A percentile compares a stretch with the other conserved stretches of the same genome.
Conservation (phyloP, 1,140 invertebrate species). For the Drosophila leontia region DNA sequence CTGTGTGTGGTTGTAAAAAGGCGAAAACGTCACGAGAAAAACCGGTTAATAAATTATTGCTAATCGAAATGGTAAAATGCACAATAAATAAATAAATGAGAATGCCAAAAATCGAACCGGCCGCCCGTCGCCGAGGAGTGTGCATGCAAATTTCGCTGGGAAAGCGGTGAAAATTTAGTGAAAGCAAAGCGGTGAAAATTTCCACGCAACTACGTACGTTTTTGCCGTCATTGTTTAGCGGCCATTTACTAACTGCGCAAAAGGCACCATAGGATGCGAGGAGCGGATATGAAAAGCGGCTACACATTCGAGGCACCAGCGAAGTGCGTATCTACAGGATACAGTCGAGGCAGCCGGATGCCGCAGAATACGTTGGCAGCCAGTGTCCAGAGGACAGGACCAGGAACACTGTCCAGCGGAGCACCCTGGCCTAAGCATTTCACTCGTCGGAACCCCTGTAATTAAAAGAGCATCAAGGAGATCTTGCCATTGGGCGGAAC, state of each 20-base stretch:
- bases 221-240: conserved; percentile 50
- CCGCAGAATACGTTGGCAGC: not conserved
- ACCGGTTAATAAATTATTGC: conserved; percentile 84
- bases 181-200: conserved; percentile 68
- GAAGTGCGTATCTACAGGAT: conserved; percentile 22
- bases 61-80: conserved; percentile 71
- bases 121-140: conserved; percentile 8
- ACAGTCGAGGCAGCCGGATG: conserved; percentile 21
- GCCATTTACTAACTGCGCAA: conserved; percentile 80
- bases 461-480: conserved; percentile 44
- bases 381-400: not conserved
- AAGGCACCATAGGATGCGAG: conserved; percentile 46
- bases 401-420: conserved; percentile 34
- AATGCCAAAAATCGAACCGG: conserved; percentile 43
- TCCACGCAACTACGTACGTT: conserved; percentile 50
- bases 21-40: conserved; percentile 81
- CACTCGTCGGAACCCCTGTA: conserved; percentile 22
- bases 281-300: conserved; percentile 45
- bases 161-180: conserved; percentile 54
- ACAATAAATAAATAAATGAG: conserved; percentile 66
- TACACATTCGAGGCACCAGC: conserved; percentile 5
- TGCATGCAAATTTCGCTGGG: conserved; percentile 22
- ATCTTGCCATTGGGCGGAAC: conserved; percentile 47
- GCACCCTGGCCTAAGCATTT: conserved; percentile 24
- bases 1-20: conserved; percentile 82